Evolutionary conservation across 2,113 vertebrate species (phyloP).

Genomic region (Xyliphius kryptos): DNA sequence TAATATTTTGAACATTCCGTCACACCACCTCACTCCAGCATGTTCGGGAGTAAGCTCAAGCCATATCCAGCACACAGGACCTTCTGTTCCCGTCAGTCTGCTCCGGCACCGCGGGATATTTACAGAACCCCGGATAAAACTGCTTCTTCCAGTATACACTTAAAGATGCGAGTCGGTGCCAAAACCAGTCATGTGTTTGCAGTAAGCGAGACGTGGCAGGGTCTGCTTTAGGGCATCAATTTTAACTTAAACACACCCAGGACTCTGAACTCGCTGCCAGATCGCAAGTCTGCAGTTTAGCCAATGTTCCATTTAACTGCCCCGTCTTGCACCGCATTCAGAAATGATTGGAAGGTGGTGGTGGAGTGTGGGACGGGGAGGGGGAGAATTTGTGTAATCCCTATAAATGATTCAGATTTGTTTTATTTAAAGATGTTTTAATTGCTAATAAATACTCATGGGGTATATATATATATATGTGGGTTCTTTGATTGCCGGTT

Average conservation of each 20-base stretch:
- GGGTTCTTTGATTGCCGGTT: too few species aligned
- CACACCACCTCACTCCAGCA: too few species aligned
- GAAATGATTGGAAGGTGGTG: too few species aligned
- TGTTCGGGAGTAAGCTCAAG: not conserved
- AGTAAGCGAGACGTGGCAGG: constrained; percentile 56
- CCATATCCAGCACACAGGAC: constrained; percentile 48
- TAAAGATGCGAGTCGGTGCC: constrained; percentile 57
- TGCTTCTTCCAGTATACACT: constrained; percentile 57
- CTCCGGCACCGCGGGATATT: constrained; percentile 6
- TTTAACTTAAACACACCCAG: constrained; percentile 56
- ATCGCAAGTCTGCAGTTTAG: constrained; percentile 46
- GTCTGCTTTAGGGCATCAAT: constrained; percentile 51
- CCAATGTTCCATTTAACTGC: constrained; percentile 40
- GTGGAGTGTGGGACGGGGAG: too few species aligned
- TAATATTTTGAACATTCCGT: too few species aligned
- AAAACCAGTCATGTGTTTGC: constrained; percentile 59
- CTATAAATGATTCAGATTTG: too few species aligned
- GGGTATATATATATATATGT: too few species aligned
- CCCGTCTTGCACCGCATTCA: too few species aligned
- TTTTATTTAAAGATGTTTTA: too few species aligned
- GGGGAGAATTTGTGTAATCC: too few species aligned
- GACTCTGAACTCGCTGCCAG: constrained; percentile 50
- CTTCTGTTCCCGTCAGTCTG: constrained; percentile 49
- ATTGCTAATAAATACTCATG: too few species aligned
- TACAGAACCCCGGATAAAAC: constrained; percentile 26